Base-by-base conservation (phyloP, 64 coral and sea anemone genomes). In the Trachythela sp. region DNA sequence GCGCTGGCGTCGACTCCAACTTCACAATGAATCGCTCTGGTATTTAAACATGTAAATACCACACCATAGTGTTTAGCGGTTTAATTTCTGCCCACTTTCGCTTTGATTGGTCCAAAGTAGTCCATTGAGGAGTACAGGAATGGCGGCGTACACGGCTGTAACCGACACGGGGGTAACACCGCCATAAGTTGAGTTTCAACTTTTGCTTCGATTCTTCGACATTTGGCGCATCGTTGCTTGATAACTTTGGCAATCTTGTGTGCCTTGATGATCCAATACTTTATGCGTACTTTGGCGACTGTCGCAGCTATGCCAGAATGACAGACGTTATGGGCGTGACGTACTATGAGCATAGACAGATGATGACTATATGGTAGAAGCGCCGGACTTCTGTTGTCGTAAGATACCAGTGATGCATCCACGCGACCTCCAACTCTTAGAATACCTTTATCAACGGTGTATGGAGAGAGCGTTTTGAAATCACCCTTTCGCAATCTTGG, bases 71-170 rank as follows among this genome's bases (percentile, higher is more conserved):
- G 14, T 31, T 22, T 68, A 68, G 59, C 59, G 14, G 59, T 68
- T 68, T 68, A 6, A 14, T 68, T 68, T 68, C 59, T 68, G 59
- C 59, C 59, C 59, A 68, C 59, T 68, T 68, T 68, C 18, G 14
- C 59, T 68, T 68, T 68, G 18, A 68, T 68, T 68, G 59, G 59
- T 68, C 59, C 59, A 68, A 68, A 68, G 59, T 68, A 68, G 59
- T 68, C 59, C 59, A 68, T 68, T 4, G 59, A 68, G 3, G 59
- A 68, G 59, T 68, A 68, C 59, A 68, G 59, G 30, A 68, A 68
- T 14, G 59, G 6, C 30, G 59, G 59, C 59, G 59, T 68, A 22
- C 59, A 68, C 59, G 59, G 59, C 14, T 68, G 59, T 68, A 68
- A 68, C 30, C 59, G 59, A 68, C 59, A 68, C 3, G 18, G 59